Conservation (phyloP, 1,140 invertebrate genomes). For the Ylistrum balloti region DNA sequence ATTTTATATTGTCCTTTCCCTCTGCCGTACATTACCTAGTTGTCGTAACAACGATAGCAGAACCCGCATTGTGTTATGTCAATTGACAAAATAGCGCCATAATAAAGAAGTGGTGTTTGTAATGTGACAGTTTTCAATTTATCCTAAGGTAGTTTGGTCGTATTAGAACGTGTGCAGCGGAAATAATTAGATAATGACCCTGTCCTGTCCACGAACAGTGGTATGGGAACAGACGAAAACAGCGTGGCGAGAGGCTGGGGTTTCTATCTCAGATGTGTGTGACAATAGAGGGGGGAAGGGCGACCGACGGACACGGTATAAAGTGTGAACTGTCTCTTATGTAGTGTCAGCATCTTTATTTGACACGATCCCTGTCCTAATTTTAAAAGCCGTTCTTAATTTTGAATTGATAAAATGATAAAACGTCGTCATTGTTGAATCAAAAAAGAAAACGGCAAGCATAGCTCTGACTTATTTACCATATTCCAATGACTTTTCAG, state of each 20-base stretch:
- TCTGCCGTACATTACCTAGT: background rate
- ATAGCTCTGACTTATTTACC: no score
- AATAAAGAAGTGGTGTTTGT: constrained; percentile 15
- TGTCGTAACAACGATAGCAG: background rate
- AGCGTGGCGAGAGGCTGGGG: background rate
- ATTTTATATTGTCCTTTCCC: no score
- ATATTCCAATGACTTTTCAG: no score
- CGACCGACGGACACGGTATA: no score
- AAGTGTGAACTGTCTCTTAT: no score
- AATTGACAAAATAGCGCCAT: background rate
- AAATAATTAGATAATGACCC: constrained; percentile 6
- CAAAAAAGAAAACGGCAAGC: no score
- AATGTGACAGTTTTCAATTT: constrained; percentile 17
- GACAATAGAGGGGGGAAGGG: background rate
- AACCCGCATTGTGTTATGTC: background rate
- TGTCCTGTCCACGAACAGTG: background rate
- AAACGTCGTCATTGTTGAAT: no score
- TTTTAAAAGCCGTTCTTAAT: no score
- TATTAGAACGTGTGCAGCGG: background rate
- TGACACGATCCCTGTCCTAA: no score
- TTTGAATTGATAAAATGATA: no score
- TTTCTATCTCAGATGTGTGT: background rate
- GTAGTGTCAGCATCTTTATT: no score
- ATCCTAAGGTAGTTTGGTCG: background rate
- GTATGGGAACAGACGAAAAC: background rate